Evolutionary conservation across 2,797 vertebrate genomes (phyloP), one percentile per base, ranked within the genome.

Genomic region (Atherinosoma microstoma): DNA sequence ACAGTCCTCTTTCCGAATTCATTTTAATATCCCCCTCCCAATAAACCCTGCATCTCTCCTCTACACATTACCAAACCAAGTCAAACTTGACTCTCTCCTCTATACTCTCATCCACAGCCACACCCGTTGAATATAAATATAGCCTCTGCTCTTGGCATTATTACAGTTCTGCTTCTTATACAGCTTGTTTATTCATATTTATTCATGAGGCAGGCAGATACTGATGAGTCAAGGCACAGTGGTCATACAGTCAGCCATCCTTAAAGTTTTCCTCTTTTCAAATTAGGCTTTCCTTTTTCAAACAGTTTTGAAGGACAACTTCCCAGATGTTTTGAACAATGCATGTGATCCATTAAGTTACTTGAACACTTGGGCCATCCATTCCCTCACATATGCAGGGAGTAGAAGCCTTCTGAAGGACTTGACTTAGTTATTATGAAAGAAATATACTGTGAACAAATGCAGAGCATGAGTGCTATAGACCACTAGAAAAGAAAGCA

Each of bases 361-460:
- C n/a, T 58, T 56, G 49, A 82, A 45, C 58, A 63, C 59, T 66
- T 36, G 22, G 78, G 63, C 30, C 64, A 67, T 29, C 49, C 27
- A 51, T 70, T 67, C 70, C 40, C 67, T 75, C 42, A 35, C 68
- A 30, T 24, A 51, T 35, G 45, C 53, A 18, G 29, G 69, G 24
- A 7, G 24, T 69, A 76, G 82, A 79, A 81, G 58, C 53, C 60
- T 66, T 66, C 16, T 67, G 45, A 79, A 6, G 24, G 35, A 22
- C 16, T 13, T 59, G 35, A 56, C 20, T 71, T 49, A 64, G 61
- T 64, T 59, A 51, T 53, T 38, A 36, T 56, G 75, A 76, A 72
- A 70, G 70, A 73, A 57, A 22, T 6, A 38, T 62, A 58, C 6
- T 8, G 20, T 72, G 34, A 82, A 70, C 54, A 36, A 61, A 57